Percentiles rank a stretch among this genome's conserved stretches.
These are phyloP conservation scores for Eulithis testata DNA, from an alignment of 2,888 invertebrate species.

Conservation along the genomic window DNA sequence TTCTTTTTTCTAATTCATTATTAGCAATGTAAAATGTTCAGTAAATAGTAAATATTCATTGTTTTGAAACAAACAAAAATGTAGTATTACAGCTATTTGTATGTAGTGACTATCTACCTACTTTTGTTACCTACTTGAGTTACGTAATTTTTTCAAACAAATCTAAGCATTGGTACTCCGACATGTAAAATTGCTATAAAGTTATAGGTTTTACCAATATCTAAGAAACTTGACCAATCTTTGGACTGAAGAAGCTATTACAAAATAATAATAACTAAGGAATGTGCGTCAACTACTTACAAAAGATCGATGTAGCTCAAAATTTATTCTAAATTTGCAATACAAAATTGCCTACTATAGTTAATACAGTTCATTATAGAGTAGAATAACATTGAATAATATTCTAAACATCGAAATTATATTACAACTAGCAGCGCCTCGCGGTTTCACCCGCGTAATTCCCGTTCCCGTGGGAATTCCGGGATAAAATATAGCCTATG, in stretches of 20 bases:
- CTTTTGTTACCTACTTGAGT: slow-evolving; percentile 8
- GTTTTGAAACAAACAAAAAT: slow-evolving; percentile 1
- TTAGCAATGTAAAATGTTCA: no score
- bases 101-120: slow-evolving; percentile 28
- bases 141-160: slow-evolving; percentile 4
- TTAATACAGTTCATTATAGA: slow-evolving; percentile 61
- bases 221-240: slow-evolving; percentile 65
- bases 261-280: slow-evolving; percentile 59
- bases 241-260: slow-evolving; percentile 72
- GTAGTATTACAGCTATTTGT: slow-evolving; percentile 10
- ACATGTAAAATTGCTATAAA: slow-evolving; percentile 34
- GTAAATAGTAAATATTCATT: no score
- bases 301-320: slow-evolving; percentile 41
- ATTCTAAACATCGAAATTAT: slow-evolving; percentile 59
- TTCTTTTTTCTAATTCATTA: no score
- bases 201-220: slow-evolving; percentile 28
- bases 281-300: slow-evolving; percentile 67
- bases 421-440: no score
- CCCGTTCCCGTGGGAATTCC: no score
- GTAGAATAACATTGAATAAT: slow-evolving; percentile 69
- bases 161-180: slow-evolving; percentile 14
- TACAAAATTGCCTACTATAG: slow-evolving; percentile 56
- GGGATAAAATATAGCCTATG: no score
- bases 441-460: no score
- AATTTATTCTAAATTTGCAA: slow-evolving; percentile 53